A percentile compares a stretch with the other conserved stretches of the same genome.
Evolutionary conservation across 2,113 vertebrate species (phyloP).

Genomic region (Ptilonorhynchus violaceus): DNA sequence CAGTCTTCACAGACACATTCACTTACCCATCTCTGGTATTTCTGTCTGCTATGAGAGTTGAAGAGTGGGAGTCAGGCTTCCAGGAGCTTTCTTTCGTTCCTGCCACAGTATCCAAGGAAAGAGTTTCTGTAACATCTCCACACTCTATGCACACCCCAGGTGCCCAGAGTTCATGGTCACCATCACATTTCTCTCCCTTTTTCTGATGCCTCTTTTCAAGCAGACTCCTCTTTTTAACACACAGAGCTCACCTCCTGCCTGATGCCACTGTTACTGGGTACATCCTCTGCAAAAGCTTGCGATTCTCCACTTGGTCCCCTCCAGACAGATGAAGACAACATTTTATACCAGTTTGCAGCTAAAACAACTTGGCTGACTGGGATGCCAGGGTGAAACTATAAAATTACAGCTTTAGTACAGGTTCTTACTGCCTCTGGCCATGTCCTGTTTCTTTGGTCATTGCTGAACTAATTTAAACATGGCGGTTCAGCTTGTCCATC

Average conservation of each 20-base stretch:
- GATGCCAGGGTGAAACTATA: neutral
- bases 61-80: neutral
- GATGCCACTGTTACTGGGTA: neutral
- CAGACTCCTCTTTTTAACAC: neutral
- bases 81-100: neutral
- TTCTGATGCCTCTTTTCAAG: neutral
- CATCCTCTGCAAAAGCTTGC: neutral
- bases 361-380: neutral
- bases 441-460: neutral
- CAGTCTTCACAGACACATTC: neutral
- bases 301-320: neutral
- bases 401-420: neutral
- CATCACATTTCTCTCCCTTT: neutral
- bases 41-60: neutral
- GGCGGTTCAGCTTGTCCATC: neutral
- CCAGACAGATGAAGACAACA: neutral
- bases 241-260: neutral
- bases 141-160: no score
- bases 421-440: neutral
- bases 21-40: neutral
- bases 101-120: accelerated
- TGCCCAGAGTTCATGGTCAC: neutral
- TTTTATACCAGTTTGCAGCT: neutral
- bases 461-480: neutral
- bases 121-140: neutral